phyloP scores from a whole-genome alignment of 2,113 vertebrate genomes.

The Halichoerus grypus region DNA sequence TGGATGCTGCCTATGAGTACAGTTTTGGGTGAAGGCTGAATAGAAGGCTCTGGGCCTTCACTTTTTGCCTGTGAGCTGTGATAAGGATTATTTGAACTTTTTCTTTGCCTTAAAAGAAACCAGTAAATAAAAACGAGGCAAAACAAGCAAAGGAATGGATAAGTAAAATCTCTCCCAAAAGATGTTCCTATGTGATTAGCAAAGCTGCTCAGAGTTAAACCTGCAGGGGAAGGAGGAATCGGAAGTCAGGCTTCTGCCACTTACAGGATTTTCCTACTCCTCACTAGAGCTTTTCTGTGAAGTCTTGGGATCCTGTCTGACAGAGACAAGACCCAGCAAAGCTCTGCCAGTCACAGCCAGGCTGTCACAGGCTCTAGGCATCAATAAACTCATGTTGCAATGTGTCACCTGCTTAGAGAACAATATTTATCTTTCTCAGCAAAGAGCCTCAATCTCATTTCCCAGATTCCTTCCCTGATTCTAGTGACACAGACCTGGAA shows the following conservation, averaged over 20 bases:
- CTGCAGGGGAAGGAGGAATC: not conserved
- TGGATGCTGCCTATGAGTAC: fast-evolving
- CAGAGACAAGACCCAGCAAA: fast-evolving
- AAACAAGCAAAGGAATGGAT: not conserved
- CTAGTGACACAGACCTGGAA: not conserved
- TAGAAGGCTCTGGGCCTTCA: not conserved
- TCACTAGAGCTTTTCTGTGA: conserved; percentile 9
- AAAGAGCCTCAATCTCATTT: not conserved
- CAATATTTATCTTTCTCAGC: not conserved
- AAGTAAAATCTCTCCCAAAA: not conserved
- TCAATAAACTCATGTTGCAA: not conserved
- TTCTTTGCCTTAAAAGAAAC: not conserved
- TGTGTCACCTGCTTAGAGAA: not conserved
- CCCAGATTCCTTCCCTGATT: conserved; percentile 1
- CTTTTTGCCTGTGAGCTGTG: not conserved
- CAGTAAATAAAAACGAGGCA: not conserved
- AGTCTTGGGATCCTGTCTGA: not conserved
- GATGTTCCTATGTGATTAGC: not conserved
- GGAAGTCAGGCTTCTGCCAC: not conserved
- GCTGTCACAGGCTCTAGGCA: not conserved
- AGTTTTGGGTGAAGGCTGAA: not conserved
- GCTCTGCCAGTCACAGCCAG: fast-evolving
- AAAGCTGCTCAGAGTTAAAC: not conserved
- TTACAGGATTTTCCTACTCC: not conserved
- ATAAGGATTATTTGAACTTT: not conserved